These are phyloP conservation scores for Chaunax sp. DNA, from an alignment of 2,797 vertebrate genomes.

Conservation along the genomic window DNA sequence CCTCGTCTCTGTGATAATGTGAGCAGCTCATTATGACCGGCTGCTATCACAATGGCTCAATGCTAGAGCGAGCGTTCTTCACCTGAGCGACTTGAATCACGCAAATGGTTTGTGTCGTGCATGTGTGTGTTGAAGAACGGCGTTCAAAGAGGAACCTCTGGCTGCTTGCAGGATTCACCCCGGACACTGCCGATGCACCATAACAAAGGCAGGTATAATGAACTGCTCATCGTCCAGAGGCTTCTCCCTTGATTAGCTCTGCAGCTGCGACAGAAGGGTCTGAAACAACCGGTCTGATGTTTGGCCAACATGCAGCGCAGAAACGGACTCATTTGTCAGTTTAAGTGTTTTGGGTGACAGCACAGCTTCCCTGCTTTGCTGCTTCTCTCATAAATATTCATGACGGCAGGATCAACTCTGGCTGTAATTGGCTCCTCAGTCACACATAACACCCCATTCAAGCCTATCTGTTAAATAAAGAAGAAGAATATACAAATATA, in stretches of 20 bases:
- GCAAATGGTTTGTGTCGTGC: neutral
- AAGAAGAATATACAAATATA: neutral
- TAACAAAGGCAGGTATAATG: slow-evolving; percentile 26
- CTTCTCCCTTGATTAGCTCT: slow-evolving; percentile 28
- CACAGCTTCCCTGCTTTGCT: slow-evolving; percentile 39
- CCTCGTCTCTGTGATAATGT: slow-evolving; percentile 32
- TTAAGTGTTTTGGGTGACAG: slow-evolving; percentile 33
- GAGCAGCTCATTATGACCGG: slow-evolving; percentile 1
- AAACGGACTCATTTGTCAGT: slow-evolving; percentile 49
- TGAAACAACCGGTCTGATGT: slow-evolving; percentile 28
- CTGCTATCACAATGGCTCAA: no score
- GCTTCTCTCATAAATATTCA: slow-evolving; percentile 62
- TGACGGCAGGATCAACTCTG: slow-evolving; percentile 2
- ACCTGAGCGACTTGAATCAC: slow-evolving; percentile 16
- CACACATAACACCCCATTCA: neutral
- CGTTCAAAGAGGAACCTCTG: neutral
- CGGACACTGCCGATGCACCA: slow-evolving; percentile 2
- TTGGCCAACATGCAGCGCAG: slow-evolving; percentile 40
- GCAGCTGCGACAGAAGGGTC: slow-evolving; percentile 21
- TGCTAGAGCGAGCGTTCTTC: neutral
- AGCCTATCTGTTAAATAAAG: slow-evolving; percentile 11
- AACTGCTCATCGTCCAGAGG: slow-evolving; percentile 11
- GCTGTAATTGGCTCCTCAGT: slow-evolving; percentile 41
- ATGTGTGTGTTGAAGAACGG: neutral
- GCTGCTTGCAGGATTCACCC: slow-evolving; percentile 7